These are phyloP conservation scores for Romanogobio albipinnatus DNA, from an alignment of 2,113 vertebrate genomes.

Conservation along the genomic window DNA sequence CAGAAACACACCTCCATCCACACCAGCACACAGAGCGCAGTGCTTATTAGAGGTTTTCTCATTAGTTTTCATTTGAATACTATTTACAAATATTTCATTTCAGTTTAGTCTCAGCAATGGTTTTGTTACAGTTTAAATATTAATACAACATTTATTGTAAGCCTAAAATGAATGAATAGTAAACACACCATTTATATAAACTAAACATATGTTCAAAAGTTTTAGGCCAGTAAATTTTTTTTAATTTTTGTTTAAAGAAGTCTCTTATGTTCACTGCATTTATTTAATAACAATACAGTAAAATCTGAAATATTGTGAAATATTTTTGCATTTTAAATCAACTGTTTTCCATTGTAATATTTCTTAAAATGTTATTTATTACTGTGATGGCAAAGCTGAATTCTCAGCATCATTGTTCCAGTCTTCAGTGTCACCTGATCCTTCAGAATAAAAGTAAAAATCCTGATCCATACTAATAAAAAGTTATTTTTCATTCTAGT, in stretches of 20 bases:
- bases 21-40: neutral
- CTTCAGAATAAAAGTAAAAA: neutral
- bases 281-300: neutral
- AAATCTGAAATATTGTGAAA: neutral
- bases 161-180: neutral
- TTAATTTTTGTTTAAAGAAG: neutral
- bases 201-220: neutral
- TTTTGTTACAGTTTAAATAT: neutral
- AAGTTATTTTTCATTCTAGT: too few species aligned
- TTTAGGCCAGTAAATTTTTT: neutral
- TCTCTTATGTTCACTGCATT: neutral
- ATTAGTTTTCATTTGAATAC: neutral
- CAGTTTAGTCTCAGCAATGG: neutral
- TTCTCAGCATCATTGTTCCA: neutral
- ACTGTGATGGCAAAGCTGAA: neutral
- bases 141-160: neutral
- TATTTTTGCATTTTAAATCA: neutral
- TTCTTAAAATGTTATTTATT: neutral
- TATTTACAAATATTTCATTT: neutral
- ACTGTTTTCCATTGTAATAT: neutral
- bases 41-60: neutral
- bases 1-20: conserved; percentile 6
- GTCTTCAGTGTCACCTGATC: neutral
- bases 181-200: neutral
- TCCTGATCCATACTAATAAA: too few species aligned